Evolutionary conservation across 2,888 invertebrate species (phyloP), one percentile per base, ranked within the genome.

Genomic region (Epiblema foenella): DNA sequence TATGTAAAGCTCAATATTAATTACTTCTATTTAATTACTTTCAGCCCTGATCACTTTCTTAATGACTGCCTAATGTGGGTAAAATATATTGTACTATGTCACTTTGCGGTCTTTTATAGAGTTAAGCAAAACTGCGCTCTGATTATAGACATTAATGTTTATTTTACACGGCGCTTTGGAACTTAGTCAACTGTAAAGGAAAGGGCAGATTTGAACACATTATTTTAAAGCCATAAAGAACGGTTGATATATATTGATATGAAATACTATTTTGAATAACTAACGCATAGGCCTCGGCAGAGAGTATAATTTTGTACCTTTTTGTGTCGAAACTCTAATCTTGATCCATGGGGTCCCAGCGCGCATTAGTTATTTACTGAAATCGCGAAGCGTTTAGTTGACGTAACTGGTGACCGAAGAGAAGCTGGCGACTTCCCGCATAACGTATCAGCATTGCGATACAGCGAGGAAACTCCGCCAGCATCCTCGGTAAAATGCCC

Each of bases 81-180:
- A 54, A 63, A 63, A 63, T 63, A 37, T 20, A 37, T 37, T 62
- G 29, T 63, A 49, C 51, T 51, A 63, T 24, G 52, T 63, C 63
- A 63, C 33, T 46, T 20, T 39, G 37, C 9, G 52, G 18, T 17
- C 18, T 46, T 18, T 37, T 51, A 15, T 7, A 12, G 12, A 33
- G 2, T 5, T 17, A 29, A 5, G 29, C 62, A 12, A 49, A 52
- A 63, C 17, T 63, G 15, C 20, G 18, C 15, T 29, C 12, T 63
- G 18, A 15, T 37, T 8, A 37, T 12, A 37, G 18, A 15, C 11
- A 15, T 52, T n/a, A n/a, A 39, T 24, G 39, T 42, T 10, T 39
- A n/a, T 54, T 64, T 52, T 37, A 20, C 33, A 52, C 37, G 33
- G 15, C 20, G 18, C 51, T 20, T 63, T 37, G 37, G 52, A 63